A percentile compares a stretch with the other conserved stretches of the same genome.
phyloP scores from a whole-genome alignment of 2,888 invertebrate species.

The Prosopocoilus inquinatus region DNA sequence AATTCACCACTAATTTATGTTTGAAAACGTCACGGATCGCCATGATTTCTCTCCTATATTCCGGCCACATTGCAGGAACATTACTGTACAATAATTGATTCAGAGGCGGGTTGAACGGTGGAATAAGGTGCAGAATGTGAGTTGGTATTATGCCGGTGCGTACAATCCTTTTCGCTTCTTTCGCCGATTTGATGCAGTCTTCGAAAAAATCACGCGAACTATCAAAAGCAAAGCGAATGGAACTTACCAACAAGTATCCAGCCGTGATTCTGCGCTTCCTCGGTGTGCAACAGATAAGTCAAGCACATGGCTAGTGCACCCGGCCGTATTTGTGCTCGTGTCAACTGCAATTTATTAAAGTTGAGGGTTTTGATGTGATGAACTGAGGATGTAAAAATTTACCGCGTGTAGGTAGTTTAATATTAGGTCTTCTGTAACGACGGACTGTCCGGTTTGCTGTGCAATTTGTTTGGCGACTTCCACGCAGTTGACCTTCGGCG shows the following conservation, averaged over 20 bases:
- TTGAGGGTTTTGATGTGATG: background rate
- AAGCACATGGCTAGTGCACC: conserved; percentile 41
- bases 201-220: background rate
- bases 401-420: conserved; percentile 11
- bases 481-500: conserved; percentile 51
- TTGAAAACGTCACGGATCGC: conserved; percentile 47
- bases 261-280: conserved; percentile 41
- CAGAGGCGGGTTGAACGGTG: conserved; percentile 41
- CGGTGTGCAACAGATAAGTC: conserved; percentile 39
- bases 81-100: conserved; percentile 44
- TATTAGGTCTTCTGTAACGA: conserved; percentile 38
- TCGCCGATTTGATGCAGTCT: conserved; percentile 52
- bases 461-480: conserved; percentile 42
- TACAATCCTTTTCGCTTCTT: conserved; percentile 51
- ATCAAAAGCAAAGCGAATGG: background rate
- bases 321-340: conserved; percentile 19
- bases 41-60: conserved; percentile 41
- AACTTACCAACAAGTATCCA: conserved; percentile 47
- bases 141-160: conserved; percentile 53
- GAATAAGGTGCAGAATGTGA: conserved; percentile 54
- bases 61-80: conserved; percentile 42
- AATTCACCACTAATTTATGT: conserved; percentile 40
- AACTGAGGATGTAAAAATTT: background rate
- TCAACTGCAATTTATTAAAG: conserved; percentile 6
- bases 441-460: conserved; percentile 36